Evolutionary conservation across 2,888 invertebrate species (phyloP), one percentile per base, ranked within the genome.

Genomic region (Cylindroiulus punctatus): DNA sequence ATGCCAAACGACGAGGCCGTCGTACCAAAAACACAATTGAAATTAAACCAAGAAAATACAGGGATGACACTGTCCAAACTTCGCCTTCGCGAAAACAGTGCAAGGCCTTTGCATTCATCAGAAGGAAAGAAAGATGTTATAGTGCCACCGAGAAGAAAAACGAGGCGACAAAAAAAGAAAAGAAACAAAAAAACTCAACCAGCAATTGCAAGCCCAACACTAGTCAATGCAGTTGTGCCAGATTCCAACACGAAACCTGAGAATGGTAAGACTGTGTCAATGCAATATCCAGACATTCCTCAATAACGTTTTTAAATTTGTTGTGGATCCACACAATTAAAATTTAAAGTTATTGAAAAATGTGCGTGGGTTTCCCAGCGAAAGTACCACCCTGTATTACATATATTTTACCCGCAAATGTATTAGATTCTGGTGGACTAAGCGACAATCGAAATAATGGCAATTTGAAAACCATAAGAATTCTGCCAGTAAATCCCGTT

Each of bases 1-100:
- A 65, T 65, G 65, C 65, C 65, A 10, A 65, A 65, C 26, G 65
- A 65, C 65, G 65, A 65, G 65, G 65, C 65, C 26, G n/a, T 65
- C 65, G 26, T 8, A 65, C 65, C 65, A 10, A 65, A 26, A 26
- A 65, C 10, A 65, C 22, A 26, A 22, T n/a, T 57, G 19, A 19
- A 65, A 65, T 65, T 65, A 26, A 65, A 26, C 22, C 19, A 65
- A 26, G 65, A 65, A 65, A 26, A 65, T 65, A n/a, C 65, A 12
- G 26, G 65, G 2, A 26, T 26, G 26, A 26, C 26, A 0, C 8
- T 65, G n/a, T 65, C 65, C 26, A 65, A 65, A 65, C 26, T 65
- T 26, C 65, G 65, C 5, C 26, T 26, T 8, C 22, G 26, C 1
- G 65, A 65, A 65, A 65, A 2, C n/a, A 8, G 65, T 65, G 26